These are phyloP conservation scores for Ptycholaimellus sp. DNA, from an alignment of 2,888 invertebrate species.

Conservation along the genomic window DNA sequence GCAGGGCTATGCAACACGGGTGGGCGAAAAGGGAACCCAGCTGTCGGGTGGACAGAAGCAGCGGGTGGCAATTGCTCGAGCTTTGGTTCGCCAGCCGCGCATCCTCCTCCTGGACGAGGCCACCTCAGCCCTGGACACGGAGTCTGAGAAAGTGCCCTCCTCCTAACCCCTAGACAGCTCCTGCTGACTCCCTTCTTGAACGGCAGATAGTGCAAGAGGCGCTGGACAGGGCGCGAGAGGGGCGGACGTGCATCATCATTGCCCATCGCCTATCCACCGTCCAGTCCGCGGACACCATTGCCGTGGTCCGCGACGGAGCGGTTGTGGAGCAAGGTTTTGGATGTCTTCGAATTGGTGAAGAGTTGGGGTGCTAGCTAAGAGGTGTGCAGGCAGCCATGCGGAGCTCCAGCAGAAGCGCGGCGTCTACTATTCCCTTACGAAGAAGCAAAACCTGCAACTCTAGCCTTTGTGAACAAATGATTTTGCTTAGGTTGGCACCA, in stretches of 20 bases:
- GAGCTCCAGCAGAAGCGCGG: slow-evolving; percentile 42
- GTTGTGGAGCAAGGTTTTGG: slow-evolving; percentile 37
- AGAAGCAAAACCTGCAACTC: slow-evolving; percentile 17
- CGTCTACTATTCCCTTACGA: slow-evolving; percentile 38
- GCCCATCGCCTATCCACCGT: slow-evolving; percentile 34
- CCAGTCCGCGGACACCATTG: slow-evolving; percentile 23
- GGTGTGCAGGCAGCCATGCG: slow-evolving; percentile 42
- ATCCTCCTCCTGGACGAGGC: slow-evolving; percentile 27
- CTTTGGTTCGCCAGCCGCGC: slow-evolving; percentile 25
- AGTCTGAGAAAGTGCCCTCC: slow-evolving; percentile 27
- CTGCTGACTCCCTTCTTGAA: no score
- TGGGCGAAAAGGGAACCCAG: slow-evolving; percentile 28
- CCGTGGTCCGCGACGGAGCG: slow-evolving; percentile 16
- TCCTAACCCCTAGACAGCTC: no score
- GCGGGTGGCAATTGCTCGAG: slow-evolving; percentile 29
- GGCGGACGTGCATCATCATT: slow-evolving; percentile 31
- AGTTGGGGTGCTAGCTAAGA: no score
- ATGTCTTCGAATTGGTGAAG: no score
- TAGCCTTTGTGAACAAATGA: no score
- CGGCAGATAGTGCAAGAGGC: slow-evolving; percentile 73
- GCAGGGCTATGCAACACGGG: slow-evolving; percentile 25
- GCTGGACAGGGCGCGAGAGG: slow-evolving; percentile 36
- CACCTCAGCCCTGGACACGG: slow-evolving; percentile 29
- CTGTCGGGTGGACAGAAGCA: slow-evolving; percentile 31
- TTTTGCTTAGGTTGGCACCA: no score